Evolutionary conservation across 2,888 invertebrate genomes (phyloP), one percentile per base, ranked within the genome.

Genomic region (Creontiades dilutus): DNA sequence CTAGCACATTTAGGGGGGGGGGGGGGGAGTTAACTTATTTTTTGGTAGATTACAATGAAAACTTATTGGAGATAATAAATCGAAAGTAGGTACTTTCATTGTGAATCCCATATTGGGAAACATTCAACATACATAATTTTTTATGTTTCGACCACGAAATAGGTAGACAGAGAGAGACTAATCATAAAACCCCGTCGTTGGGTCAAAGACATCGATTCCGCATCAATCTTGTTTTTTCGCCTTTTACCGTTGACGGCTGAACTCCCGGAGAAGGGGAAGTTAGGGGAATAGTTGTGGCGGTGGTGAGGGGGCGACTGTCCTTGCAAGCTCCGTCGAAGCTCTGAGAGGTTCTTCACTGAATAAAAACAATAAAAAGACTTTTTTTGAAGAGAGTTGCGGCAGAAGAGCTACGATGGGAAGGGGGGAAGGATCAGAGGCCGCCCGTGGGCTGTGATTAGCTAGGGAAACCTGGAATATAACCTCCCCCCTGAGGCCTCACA

Each of bases 381-480:
- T 47, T 16, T 13, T 19, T 52, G 27, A 52, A 28, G 48, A 47
- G n/a, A 27, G 47, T 14, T 52, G 23, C 14, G 14, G 5, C n/a
- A n/a, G n/a, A n/a, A n/a, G n/a, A n/a, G n/a, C n/a, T n/a, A 12
- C 0, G 82, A 82, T 23, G 16, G 82, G 52, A 47, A n/a, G 5
- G 81, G 47, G 14, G 52, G n/a, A 0, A 16, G n/a, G 28, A 13
- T 75, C n/a, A 37, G 37, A 37, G 48, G 19, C 28, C n/a, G n/a
- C 47, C 81, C 81, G 84, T 84, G 76, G 87, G 78, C 88, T 88
- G 88, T 88, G 88, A 88, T 88, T 88, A 88, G 88, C 80, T 88
- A n/a, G 52, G 37, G 88, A 52, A 80, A 80, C 76, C 75, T 61
- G 55, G 78, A 88, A 80, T 52, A 78, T 88, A 80, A 46, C 88